A percentile compares a stretch with the other conserved stretches of the same genome.
Evolutionary conservation across 2,888 invertebrate genomes (phyloP).

Genomic region (Lithosia quadra): DNA sequence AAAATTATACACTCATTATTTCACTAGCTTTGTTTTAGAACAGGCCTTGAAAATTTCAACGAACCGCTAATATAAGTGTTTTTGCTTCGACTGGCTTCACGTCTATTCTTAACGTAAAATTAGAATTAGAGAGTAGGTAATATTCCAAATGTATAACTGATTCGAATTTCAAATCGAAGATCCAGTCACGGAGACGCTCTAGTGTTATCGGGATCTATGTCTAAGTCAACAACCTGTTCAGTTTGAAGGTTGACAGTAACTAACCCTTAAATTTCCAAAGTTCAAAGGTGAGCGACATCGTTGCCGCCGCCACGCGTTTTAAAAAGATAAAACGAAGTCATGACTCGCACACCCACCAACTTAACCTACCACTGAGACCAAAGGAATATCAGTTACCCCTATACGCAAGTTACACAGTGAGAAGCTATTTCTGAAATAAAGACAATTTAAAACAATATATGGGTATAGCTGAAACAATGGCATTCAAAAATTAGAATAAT

Average conservation of each 20-base stretch:
- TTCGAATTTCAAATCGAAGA: no score
- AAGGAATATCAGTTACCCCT: not conserved
- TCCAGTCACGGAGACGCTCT: not conserved
- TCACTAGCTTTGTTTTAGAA: not conserved
- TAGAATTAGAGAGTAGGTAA: no score
- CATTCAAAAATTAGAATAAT: not conserved
- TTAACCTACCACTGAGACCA: not conserved
- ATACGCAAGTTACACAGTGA: not conserved
- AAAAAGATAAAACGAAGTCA: slow-evolving; percentile 1
- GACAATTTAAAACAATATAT: slow-evolving; percentile 24
- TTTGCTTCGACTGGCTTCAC: no score
- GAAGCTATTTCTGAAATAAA: not conserved
- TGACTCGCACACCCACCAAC: not conserved
- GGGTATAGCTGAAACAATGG: not conserved
- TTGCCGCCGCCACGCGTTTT: not conserved
- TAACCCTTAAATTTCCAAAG: not conserved
- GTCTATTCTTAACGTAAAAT: no score
- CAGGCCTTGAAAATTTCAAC: not conserved
- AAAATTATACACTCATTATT: not conserved
- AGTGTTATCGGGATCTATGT: not conserved
- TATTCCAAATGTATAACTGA: no score
- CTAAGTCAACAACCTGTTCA: not conserved
- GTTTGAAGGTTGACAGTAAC: not conserved
- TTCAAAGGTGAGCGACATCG: not conserved
- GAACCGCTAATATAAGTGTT: not conserved